phyloP scores from a whole-genome alignment of 2,888 invertebrate species.

The Archaeoteleia sp. region DNA sequence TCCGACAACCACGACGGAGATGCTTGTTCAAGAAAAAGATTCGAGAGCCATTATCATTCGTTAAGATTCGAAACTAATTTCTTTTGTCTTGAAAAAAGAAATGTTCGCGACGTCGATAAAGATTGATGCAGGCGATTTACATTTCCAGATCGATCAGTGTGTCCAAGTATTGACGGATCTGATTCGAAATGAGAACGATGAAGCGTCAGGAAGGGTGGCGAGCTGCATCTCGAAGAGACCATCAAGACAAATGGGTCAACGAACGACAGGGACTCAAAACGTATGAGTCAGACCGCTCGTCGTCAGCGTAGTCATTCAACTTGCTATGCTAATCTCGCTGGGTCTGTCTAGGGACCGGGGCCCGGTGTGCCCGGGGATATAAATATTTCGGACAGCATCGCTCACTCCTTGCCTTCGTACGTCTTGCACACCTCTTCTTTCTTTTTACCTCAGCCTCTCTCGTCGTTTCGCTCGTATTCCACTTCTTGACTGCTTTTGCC shows the following conservation, averaged over 20 bases:
- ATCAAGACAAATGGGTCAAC: slow-evolving; percentile 57
- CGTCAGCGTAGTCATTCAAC: slow-evolving; percentile 37
- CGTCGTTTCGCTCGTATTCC: slow-evolving; percentile 13
- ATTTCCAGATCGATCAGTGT: slow-evolving; percentile 3
- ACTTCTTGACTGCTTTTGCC: slow-evolving; percentile 34
- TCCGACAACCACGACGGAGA: too few species aligned
- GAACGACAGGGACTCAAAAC: slow-evolving; percentile 50
- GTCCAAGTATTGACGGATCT: slow-evolving; percentile 14
- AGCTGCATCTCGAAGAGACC: slow-evolving; percentile 10
- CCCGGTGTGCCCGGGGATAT: slow-evolving; percentile 30
- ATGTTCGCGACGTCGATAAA: neutral
- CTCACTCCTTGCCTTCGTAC: slow-evolving; percentile 18
- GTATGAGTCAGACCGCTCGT: slow-evolving; percentile 45
- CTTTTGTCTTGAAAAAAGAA: neutral
- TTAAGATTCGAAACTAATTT: too few species aligned
- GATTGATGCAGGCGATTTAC: neutral
- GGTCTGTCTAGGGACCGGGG: slow-evolving; percentile 25
- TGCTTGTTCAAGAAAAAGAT: too few species aligned
- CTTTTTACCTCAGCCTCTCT: too few species aligned
- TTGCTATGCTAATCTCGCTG: slow-evolving; percentile 50
- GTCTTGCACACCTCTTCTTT: slow-evolving; percentile 20
- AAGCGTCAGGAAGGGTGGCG: slow-evolving; percentile 23
- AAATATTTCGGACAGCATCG: slow-evolving; percentile 49
- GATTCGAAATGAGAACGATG: slow-evolving; percentile 22
- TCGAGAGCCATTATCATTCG: too few species aligned